Evolutionary conservation across 2,797 vertebrate genomes (phyloP), one percentile per base, ranked within the genome.

Genomic region (Myripristis jacobus): DNA sequence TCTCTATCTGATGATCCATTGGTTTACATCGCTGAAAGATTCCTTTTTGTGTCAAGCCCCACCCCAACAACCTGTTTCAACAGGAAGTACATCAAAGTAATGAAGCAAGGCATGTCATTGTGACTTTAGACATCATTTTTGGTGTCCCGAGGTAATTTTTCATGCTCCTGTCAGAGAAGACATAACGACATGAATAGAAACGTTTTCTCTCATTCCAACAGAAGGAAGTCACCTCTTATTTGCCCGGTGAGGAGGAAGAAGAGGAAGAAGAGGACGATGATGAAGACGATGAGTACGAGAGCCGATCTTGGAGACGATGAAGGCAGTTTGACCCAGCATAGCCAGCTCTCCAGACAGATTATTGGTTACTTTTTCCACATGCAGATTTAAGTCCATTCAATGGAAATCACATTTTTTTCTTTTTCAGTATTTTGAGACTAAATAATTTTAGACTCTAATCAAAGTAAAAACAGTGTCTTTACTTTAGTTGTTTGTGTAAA

Each of bases 251-350:
- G 87, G 95, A 97, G 73, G 96, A 97, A 46, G 97, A 98, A 1
- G 97, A 97, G 2, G 97, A 98, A 15, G 97, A 98, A 5, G 97
- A 95, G 6, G 94, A 95, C 0, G 94, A 94, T 1, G 94, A 94
- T 0, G 93, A 95, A 83, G 98, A 99, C 64, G 97, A 99, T 36
- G 96, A 98, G 87, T 95, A 96, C 56, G 96, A 98, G 84, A 98
- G 97, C 83, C 97, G 98, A 79, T 98, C 96, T 7, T 99, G 98
- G 98, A 95, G 98, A 89, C 96, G 97, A 96, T 99, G 95, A 97
- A 86, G 93, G 88, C 65, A 2, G 27, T 36, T 19, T 1, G 25
- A 73, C 55, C 29, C 2, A 2, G 60, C 75, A 12, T 47, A 16
- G 12, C 16, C 59, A 3, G 27, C 81, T 70, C 56, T 73, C 36